These are phyloP conservation scores for Lonchura striata DNA, from an alignment of 2,113 vertebrate genomes.

Conservation along the genomic window DNA sequence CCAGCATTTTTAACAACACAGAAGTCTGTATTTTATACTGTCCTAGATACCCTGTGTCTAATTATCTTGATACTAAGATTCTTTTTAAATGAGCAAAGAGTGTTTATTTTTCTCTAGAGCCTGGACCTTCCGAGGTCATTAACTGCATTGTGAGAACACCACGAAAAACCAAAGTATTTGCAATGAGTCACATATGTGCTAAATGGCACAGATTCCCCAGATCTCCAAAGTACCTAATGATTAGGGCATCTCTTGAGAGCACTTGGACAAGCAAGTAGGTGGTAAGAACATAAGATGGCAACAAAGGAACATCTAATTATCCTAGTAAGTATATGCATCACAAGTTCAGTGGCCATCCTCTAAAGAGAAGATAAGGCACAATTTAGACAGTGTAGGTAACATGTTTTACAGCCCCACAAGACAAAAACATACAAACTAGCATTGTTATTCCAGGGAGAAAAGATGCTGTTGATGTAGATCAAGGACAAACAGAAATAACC, in stretches of 20 bases:
- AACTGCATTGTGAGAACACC: neutral
- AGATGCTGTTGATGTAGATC: neutral
- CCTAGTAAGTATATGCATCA: neutral
- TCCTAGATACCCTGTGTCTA: neutral
- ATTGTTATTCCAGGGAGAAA: neutral
- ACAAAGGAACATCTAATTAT: slow-evolving; percentile 26
- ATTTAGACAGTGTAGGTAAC: neutral
- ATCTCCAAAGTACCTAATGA: neutral
- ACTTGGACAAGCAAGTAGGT: slow-evolving; percentile 20
- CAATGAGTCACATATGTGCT: neutral
- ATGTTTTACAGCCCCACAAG: neutral
- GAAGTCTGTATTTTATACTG: neutral
- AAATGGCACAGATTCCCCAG: neutral
- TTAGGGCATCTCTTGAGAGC: neutral
- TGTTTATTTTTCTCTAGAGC: neutral
- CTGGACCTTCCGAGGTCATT: neutral
- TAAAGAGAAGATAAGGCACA: neutral
- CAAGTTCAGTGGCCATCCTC: neutral
- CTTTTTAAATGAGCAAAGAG: neutral
- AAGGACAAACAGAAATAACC: neutral
- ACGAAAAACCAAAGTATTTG: neutral
- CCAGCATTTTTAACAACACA: neutral
- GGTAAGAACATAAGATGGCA: neutral
- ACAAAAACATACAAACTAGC: neutral
- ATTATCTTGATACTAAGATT: neutral